phyloP scores from a whole-genome alignment of 2,888 invertebrate genomes.

The Nematopogon swammerdamellus region DNA sequence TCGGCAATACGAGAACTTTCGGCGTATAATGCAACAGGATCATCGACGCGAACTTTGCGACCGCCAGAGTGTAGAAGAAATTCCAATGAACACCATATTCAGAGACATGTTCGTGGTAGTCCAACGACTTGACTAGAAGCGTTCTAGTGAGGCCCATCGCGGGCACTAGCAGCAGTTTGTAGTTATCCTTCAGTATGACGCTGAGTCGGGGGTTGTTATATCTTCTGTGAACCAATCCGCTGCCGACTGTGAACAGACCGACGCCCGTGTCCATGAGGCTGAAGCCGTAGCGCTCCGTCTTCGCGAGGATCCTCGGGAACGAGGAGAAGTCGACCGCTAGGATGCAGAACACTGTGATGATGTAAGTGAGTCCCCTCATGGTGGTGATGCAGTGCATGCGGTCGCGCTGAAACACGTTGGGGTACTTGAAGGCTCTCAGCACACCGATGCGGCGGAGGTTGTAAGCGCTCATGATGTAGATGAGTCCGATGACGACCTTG shows the following conservation, averaged over 20 bases:
- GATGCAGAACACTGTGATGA: constrained; percentile 78
- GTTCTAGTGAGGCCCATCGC: constrained; percentile 63
- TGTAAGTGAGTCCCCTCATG: constrained; percentile 65
- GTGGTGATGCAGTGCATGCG: constrained; percentile 57
- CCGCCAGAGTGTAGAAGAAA: constrained; percentile 92
- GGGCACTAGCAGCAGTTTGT: constrained; percentile 25
- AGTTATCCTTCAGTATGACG: constrained; percentile 19
- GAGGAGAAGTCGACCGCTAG: constrained; percentile 90
- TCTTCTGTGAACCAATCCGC: constrained; percentile 68
- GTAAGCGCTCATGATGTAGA: constrained; percentile 4
- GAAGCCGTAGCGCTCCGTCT: constrained; percentile 82
- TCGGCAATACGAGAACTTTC: constrained; percentile 45
- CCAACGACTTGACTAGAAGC: constrained; percentile 56
- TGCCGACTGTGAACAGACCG: constrained; percentile 79
- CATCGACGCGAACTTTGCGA: constrained; percentile 72
- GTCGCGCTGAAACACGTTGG: constrained; percentile 18
- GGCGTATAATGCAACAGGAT: constrained; percentile 54
- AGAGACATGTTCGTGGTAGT: constrained; percentile 84
- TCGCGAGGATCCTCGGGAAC: constrained; percentile 83
- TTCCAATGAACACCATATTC: constrained; percentile 99
- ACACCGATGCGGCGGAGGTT: constrained; percentile 1
- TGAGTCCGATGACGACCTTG: constrained; percentile 6
- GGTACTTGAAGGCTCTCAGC: constrained; percentile 13
- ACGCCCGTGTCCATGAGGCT: constrained; percentile 96
- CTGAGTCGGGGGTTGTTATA: constrained; percentile 33